Evolutionary conservation across 2,113 vertebrate species (phyloP).

Genomic region (Telmatochromis sp.): DNA sequence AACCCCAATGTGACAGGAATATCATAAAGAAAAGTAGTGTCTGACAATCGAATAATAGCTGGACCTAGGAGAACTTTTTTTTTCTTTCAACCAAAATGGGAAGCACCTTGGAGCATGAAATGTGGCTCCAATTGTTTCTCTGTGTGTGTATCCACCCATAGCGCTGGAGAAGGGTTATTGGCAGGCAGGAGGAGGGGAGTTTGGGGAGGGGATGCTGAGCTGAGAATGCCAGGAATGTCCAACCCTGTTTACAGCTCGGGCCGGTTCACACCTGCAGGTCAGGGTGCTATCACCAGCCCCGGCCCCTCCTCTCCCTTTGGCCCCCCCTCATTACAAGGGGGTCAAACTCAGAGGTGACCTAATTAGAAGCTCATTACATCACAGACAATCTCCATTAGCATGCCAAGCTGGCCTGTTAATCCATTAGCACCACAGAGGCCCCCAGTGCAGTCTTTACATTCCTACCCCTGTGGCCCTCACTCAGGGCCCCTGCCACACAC

Average conservation of each 20-base stretch:
- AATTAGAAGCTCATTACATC: slow-evolving; percentile 84
- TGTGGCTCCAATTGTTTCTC: slow-evolving; percentile 67
- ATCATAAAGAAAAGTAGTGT: slow-evolving; percentile 29
- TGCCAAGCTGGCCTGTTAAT: slow-evolving; percentile 75
- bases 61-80: slow-evolving; percentile 19
- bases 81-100: slow-evolving; percentile 22
- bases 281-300: slow-evolving; percentile 73
- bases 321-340: slow-evolving; percentile 75
- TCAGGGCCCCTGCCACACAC: slow-evolving; percentile 45
- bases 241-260: slow-evolving; percentile 73
- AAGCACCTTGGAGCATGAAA: slow-evolving; percentile 62
- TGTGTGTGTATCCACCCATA: slow-evolving; percentile 59
- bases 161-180: slow-evolving; percentile 55
- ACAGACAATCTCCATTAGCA: slow-evolving; percentile 80
- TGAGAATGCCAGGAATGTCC: slow-evolving; percentile 77
- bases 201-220: slow-evolving; percentile 70
- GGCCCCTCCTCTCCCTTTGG: slow-evolving; percentile 51
- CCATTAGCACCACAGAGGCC: slow-evolving; percentile 74
- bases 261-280: slow-evolving; percentile 80
- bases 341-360: slow-evolving; percentile 79
- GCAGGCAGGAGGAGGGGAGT: slow-evolving; percentile 55
- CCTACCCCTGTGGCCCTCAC: slow-evolving; percentile 60
- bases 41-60: slow-evolving; percentile 29
- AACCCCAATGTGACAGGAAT: slow-evolving; percentile 2
- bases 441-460: slow-evolving; percentile 67